Conservation (phyloP, 2,888 invertebrate genomes). For the Zeuzera pyrina region DNA sequence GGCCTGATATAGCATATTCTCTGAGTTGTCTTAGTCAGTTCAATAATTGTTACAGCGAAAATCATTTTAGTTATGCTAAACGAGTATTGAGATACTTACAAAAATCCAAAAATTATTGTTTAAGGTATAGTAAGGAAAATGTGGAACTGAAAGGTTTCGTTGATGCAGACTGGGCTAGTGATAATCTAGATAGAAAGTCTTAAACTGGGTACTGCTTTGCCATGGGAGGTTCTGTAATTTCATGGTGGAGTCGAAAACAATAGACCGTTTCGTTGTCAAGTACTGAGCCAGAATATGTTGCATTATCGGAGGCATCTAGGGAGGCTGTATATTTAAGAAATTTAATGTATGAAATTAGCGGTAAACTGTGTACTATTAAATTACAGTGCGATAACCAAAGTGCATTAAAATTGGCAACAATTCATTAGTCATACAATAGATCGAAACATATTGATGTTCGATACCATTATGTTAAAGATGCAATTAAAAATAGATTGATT, state of each 20-base stretch:
- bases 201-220: conserved; percentile 6
- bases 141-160: conserved; percentile 4
- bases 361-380: background rate
- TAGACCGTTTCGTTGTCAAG: conserved; percentile 3
- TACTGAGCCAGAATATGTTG: conserved; percentile 7
- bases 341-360: conserved; percentile 3
- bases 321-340: conserved; percentile 7
- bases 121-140: background rate
- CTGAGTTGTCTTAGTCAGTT: conserved; percentile 1
- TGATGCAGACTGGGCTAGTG: conserved; percentile 8
- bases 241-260: conserved; percentile 4
- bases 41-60: background rate
- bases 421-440: background rate
- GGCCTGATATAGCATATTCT: conserved; percentile 3
- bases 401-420: background rate
- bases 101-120: background rate
- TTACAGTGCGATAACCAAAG: background rate
- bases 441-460: background rate
- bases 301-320: conserved; percentile 5
- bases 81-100: background rate
- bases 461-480: background rate
- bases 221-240: conserved; percentile 2
- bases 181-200: no score
- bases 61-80: background rate
- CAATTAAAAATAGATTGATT: background rate